These are phyloP conservation scores for Dolichomitus sp. DNA, from an alignment of 2,888 invertebrate species.

Conservation along the genomic window DNA sequence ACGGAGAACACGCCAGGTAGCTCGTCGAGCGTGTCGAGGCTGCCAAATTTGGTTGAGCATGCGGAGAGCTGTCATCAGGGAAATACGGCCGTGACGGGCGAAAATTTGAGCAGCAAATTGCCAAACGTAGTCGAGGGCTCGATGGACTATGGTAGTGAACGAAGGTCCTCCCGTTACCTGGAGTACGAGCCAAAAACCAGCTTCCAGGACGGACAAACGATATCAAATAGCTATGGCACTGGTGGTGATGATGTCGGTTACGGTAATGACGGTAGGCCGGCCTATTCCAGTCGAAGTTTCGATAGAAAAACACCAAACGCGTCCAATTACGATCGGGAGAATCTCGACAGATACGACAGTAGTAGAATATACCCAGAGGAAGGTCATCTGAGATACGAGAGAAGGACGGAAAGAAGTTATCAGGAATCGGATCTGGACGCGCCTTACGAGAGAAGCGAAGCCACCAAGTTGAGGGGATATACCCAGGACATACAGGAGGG, in stretches of 20 bases:
- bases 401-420: conserved; percentile 78
- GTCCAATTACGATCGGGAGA: conserved; percentile 77
- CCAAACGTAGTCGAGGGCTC: conserved; percentile 86
- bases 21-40: conserved; percentile 77
- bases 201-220: conserved; percentile 74
- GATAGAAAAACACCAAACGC: conserved; percentile 76
- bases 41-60: conserved; percentile 85
- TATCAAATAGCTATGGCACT: conserved; percentile 55
- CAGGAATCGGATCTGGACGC: conserved; percentile 84
- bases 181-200: conserved; percentile 78
- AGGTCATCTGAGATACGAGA: conserved; percentile 78
- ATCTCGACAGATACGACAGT: conserved; percentile 81
- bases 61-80: conserved; percentile 79
- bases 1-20: conserved; percentile 85
- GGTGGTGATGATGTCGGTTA: conserved; percentile 56
- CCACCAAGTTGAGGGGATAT: conserved; percentile 76
- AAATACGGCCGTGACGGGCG: conserved; percentile 74
- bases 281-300: conserved; percentile 71
- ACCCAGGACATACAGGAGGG: conserved; percentile 77
- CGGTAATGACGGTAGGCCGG: conserved; percentile 55
- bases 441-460: conserved; percentile 80
- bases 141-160: conserved; percentile 86
- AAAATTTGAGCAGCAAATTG: conserved; percentile 85
- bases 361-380: conserved; percentile 82
- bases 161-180: conserved; percentile 85